phyloP scores from a whole-genome alignment of 2,113 vertebrate genomes.

The Prietella phreatophila region DNA sequence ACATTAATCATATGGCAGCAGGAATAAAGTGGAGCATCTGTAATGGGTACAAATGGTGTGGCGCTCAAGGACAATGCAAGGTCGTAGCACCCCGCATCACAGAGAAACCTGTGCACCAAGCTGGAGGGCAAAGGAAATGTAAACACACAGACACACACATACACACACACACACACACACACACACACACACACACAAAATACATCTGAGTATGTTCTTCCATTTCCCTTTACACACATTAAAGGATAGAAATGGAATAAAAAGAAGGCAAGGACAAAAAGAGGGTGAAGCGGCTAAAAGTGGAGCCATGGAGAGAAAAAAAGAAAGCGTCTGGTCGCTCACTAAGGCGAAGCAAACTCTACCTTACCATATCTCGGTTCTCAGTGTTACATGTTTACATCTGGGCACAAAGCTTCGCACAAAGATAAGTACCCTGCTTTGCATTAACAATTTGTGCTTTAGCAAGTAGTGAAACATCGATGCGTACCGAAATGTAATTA shows the following conservation, averaged over 20 bases:
- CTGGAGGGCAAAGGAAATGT: slow-evolving; percentile 19
- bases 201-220: slow-evolving; percentile 31
- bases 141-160: slow-evolving; percentile 12
- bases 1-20: slow-evolving; percentile 61
- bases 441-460: slow-evolving; percentile 28
- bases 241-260: slow-evolving; percentile 69
- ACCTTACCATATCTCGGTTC: slow-evolving; percentile 10
- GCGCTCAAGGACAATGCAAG: slow-evolving; percentile 55
- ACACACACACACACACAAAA: slow-evolving; percentile 17
- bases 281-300: slow-evolving; percentile 69
- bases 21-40: slow-evolving; percentile 59
- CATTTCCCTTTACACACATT: slow-evolving; percentile 50
- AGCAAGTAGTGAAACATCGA: slow-evolving; percentile 39
- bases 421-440: slow-evolving; percentile 32
- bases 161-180: slow-evolving; percentile 29
- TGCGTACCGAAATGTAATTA: slow-evolving; percentile 42
- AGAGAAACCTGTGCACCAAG: slow-evolving; percentile 36
- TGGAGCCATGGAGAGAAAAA: slow-evolving; percentile 57
- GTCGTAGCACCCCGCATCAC: slow-evolving; percentile 36
- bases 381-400: slow-evolving; percentile 37
- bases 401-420: slow-evolving; percentile 26
- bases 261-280: slow-evolving; percentile 71
- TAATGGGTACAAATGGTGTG: slow-evolving; percentile 51
- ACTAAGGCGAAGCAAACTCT: slow-evolving; percentile 12
- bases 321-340: slow-evolving; percentile 33